Evolutionary conservation across 2,888 invertebrate genomes (phyloP), one percentile per base, ranked within the genome.

Genomic region (Seira sanloemensis): DNA sequence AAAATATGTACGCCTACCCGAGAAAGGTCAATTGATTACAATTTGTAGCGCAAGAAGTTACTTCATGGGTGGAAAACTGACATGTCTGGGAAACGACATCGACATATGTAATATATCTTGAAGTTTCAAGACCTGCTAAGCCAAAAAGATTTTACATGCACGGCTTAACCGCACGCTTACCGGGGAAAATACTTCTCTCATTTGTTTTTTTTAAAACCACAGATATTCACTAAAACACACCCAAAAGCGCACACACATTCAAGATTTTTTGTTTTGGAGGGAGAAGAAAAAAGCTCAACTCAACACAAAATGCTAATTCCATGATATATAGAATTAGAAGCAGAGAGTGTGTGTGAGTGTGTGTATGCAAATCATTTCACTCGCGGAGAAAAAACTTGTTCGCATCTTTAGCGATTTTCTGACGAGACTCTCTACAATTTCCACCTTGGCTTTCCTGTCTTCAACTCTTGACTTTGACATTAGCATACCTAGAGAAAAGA

Each of bases 241-340:
- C 12, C 50, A n/a, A 12, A 50, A 50, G 16, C 50, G 16, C 50
- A 50, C 2, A 50, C 50, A n/a, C 37, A 50, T 18, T 50, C 50
- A 2, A 50, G 50, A 50, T 50, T 50, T 50, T 50, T 50, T 50
- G 50, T 50, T 50, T 50, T 50, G 50, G n/a, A 50, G n/a, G n/a
- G 50, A 12, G 50, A 50, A 50, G n/a, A n/a, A 50, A 50, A 50
- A 50, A 50, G 16, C 37, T 37, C n/a, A n/a, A n/a, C n/a, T 50
- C 5, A 50, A 62, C 54, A 18, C 27, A 67, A 79, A 74, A 74
- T 80, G 80, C 74, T 74, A 80, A 80, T 80, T 67, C 69, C 25
- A 71, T 75, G 75, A 76, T 81, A 58, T 71, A 75, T 65, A 26
- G 37, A 65, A 68, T 68, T 67, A 25, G 76, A 66, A 50, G 37